phyloP scores from a whole-genome alignment of 2,888 invertebrate species.

The Melipona bicolor region DNA sequence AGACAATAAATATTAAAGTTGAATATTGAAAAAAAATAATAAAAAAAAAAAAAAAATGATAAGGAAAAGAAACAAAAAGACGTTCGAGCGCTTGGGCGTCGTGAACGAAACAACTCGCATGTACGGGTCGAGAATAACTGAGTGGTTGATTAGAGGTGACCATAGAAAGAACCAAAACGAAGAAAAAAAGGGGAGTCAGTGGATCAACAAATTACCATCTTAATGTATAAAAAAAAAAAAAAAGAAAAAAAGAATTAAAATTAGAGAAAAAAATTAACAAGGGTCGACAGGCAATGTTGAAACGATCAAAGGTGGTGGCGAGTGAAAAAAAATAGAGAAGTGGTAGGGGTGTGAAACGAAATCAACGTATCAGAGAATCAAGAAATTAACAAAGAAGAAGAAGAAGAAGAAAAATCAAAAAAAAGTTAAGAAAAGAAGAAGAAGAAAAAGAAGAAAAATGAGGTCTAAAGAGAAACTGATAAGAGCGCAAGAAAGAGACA shows the following conservation, averaged over 20 bases:
- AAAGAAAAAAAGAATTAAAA: conserved; percentile 78
- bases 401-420: neutral
- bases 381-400: conserved; percentile 70
- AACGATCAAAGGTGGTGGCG: conserved; percentile 84
- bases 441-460: conserved; percentile 40
- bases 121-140: conserved; percentile 74
- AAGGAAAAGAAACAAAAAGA: conserved; percentile 5
- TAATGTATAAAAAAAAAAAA: conserved; percentile 82
- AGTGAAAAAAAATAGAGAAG: conserved; percentile 43
- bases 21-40: conserved; percentile 61
- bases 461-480: neutral
- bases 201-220: conserved; percentile 83
- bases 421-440: conserved; percentile 27
- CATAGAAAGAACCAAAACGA: conserved; percentile 75
- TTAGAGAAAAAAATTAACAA: conserved; percentile 83
- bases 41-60: neutral
- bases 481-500: neutral
- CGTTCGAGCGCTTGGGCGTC: conserved; percentile 70
- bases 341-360: conserved; percentile 3
- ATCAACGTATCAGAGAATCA: conserved; percentile 80
- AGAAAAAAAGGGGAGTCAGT: conserved; percentile 83
- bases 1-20: conserved; percentile 67
- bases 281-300: conserved; percentile 86
- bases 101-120: conserved; percentile 74
- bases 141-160: conserved; percentile 71